Conservation (phyloP, 2,113 vertebrate species). For the Melanotaenia duboulayi region DNA sequence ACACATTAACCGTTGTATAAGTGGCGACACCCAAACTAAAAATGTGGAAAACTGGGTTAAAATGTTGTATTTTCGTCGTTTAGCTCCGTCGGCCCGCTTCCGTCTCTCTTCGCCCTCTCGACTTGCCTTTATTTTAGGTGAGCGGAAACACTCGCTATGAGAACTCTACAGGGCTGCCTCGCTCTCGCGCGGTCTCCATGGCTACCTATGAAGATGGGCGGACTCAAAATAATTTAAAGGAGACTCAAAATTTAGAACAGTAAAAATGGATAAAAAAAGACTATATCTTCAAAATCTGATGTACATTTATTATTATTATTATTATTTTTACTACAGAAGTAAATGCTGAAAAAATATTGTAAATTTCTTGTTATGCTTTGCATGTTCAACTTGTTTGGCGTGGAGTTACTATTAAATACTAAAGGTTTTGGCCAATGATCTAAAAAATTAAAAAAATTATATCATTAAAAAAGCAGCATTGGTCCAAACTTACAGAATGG, state of each 20-base stretch:
- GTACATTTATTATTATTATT: no score
- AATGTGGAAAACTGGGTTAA: neutral
- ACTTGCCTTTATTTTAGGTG: slow-evolving; percentile 63
- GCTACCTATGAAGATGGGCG: slow-evolving; percentile 71
- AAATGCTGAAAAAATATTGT: no score
- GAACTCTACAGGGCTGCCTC: slow-evolving; percentile 74
- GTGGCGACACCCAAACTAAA: slow-evolving; percentile 21
- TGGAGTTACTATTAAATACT: no score
- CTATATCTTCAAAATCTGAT: no score
- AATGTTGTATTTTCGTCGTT: slow-evolving; percentile 32
- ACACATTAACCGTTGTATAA: slow-evolving; percentile 64
- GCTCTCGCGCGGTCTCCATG: slow-evolving; percentile 81
- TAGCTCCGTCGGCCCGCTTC: slow-evolving; percentile 14
- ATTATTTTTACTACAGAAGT: no score
- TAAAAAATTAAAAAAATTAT: no score
- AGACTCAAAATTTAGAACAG: neutral
- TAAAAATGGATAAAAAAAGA: neutral
- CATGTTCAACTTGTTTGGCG: no score
- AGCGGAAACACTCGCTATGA: slow-evolving; percentile 72
- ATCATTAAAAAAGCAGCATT: no score
- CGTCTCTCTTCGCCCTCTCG: slow-evolving; percentile 44
- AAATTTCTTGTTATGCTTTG: no score
- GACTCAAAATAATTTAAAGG: slow-evolving; percentile 11
- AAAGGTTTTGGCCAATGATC: no score
- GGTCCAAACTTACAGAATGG: no score